phyloP scores from a whole-genome alignment of 1,140 invertebrate genomes.

The Musca domestica region DNA sequence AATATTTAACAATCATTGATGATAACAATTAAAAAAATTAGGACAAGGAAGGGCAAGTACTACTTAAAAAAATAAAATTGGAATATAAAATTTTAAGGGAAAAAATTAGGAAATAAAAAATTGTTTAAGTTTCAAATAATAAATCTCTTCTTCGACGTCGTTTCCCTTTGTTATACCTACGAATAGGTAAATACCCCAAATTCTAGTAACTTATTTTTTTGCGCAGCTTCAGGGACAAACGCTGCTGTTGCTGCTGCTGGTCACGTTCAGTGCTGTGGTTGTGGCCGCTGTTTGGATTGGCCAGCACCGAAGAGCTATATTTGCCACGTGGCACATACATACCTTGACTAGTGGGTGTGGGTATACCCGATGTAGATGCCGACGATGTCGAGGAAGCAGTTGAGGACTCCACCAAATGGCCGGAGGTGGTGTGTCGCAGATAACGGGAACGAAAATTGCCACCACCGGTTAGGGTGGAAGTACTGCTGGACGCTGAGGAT shows the following conservation, averaged over 20 bases:
- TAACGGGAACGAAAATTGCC: constrained; percentile 35
- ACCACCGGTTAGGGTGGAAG: background rate
- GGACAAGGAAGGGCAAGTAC: too few species aligned
- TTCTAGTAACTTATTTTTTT: constrained; percentile 50
- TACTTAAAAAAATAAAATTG: too few species aligned
- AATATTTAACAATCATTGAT: too few species aligned
- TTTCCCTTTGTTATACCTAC: constrained; percentile 3
- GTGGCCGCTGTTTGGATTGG: constrained; percentile 20
- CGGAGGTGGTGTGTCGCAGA: constrained; percentile 29
- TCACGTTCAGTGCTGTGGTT: constrained; percentile 10
- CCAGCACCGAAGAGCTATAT: constrained; percentile 18
- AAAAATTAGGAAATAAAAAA: background rate
- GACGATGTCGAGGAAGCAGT: constrained; percentile 42
- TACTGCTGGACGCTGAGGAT: constrained; percentile 7
- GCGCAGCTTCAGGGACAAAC: constrained; percentile 40
- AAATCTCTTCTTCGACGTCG: too few species aligned
- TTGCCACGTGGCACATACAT: constrained; percentile 35
- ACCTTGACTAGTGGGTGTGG: constrained; percentile 41
- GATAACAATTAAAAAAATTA: too few species aligned
- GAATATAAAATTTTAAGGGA: constrained; percentile 35
- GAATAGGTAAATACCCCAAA: constrained; percentile 6
- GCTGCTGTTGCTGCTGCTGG: constrained; percentile 16
- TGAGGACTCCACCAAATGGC: constrained; percentile 36
- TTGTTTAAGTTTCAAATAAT: too few species aligned
- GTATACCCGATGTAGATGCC: constrained; percentile 48